Conservation (phyloP, 2,888 invertebrate genomes). For the Uropetala carovei region DNA sequence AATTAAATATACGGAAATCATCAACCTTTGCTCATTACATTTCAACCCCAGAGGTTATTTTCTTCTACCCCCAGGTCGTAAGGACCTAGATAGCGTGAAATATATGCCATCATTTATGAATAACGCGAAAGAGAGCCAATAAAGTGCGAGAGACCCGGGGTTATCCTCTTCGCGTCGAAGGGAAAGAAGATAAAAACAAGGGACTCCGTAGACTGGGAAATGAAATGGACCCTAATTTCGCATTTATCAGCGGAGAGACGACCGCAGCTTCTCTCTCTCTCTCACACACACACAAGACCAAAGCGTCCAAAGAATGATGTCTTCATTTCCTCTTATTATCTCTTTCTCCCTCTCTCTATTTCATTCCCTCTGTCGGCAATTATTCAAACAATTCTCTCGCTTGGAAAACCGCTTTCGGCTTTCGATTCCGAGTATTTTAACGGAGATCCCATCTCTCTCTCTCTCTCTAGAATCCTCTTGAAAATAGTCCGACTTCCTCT, state of each 20-base stretch:
- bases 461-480: too few relatives aligned
- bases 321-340: neutral
- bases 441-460: neutral
- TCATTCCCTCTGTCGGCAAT: neutral
- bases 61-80: too few relatives aligned
- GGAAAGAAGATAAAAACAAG: neutral
- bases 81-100: too few relatives aligned
- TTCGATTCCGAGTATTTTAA: slow-evolving; percentile 23
- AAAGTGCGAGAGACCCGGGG: neutral
- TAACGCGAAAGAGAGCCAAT: neutral
- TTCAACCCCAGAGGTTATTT: too few relatives aligned
- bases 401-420: too few relatives aligned
- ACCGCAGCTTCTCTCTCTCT: neutral
- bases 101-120: too few relatives aligned
- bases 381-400: slow-evolving; percentile 18
- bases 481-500: too few relatives aligned
- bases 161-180: neutral
- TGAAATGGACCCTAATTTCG: neutral
- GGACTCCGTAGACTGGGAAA: neutral
- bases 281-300: neutral
- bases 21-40: too few relatives aligned
- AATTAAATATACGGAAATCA: too few relatives aligned
- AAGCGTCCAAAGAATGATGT: neutral
- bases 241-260: neutral
- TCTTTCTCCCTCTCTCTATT: too few relatives aligned